Percentiles rank a stretch among this genome's conserved stretches.
These are phyloP conservation scores for Molorchus minor DNA, from an alignment of 2,888 invertebrate species.

Conservation along the genomic window DNA sequence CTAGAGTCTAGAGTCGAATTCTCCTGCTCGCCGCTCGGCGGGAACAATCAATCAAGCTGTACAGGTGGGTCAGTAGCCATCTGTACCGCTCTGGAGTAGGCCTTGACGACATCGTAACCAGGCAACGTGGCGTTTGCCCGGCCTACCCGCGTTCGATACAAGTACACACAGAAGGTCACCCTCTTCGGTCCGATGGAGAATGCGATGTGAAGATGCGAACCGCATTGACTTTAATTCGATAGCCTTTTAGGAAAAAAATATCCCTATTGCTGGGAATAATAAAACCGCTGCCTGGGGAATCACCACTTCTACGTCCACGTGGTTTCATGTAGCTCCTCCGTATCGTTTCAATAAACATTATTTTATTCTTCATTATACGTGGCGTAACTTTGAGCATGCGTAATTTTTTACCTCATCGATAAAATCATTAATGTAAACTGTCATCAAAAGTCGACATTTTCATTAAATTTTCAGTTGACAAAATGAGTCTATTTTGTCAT, in stretches of 20 bases:
- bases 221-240: background rate
- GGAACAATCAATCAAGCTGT: slow-evolving; percentile 16
- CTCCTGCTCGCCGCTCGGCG: slow-evolving; percentile 5
- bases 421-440: too few species aligned
- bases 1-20: slow-evolving; percentile 3
- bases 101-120: slow-evolving; percentile 40
- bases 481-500: too few species aligned
- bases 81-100: slow-evolving; percentile 28
- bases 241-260: background rate
- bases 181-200: slow-evolving; percentile 1
- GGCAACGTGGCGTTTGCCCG: slow-evolving; percentile 37
- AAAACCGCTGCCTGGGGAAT: background rate
- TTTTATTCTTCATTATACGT: too few species aligned
- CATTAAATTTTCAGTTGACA: too few species aligned
- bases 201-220: background rate
- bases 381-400: too few species aligned
- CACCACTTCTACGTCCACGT: background rate
- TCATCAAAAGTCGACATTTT: too few species aligned
- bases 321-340: too few species aligned
- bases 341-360: too few species aligned
- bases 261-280: too few species aligned
- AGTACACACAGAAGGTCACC: slow-evolving; percentile 16
- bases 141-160: slow-evolving; percentile 16
- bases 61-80: slow-evolving; percentile 38
- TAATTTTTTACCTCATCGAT: too few species aligned